phyloP scores from a whole-genome alignment of 2,888 invertebrate species.

The Andrena bicolor region DNA sequence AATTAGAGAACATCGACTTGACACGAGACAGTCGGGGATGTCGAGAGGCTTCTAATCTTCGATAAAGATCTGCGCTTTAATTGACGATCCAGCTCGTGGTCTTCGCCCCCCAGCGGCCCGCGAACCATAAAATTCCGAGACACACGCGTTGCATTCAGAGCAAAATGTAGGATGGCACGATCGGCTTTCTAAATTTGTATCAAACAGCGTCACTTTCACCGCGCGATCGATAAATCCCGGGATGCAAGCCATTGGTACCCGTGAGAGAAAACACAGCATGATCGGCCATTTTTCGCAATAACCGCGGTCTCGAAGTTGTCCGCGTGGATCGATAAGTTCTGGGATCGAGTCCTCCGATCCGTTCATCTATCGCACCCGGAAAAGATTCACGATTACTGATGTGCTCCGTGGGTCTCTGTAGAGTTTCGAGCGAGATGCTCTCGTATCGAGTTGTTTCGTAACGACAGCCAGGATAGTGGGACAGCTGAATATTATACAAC shows the following conservation, averaged over 20 bases:
- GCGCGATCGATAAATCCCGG: conserved; percentile 66
- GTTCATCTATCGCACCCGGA: conserved; percentile 33
- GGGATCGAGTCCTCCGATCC: background rate
- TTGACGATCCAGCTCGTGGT: conserved; percentile 10
- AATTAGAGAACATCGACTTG: conserved; percentile 19
- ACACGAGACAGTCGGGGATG: background rate
- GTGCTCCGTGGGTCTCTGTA: conserved; percentile 9
- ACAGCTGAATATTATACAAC: conserved; percentile 31
- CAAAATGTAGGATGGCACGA: conserved; percentile 59
- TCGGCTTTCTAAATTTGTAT: conserved; percentile 83
- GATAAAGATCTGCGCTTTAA: conserved; percentile 44
- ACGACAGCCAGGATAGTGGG: conserved; percentile 6
- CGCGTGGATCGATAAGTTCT: conserved; percentile 48
- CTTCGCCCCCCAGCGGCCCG: background rate
- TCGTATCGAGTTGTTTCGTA: conserved; percentile 42
- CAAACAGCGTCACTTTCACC: conserved; percentile 81
- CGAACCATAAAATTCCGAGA: conserved; percentile 9
- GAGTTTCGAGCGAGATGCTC: conserved; percentile 14
- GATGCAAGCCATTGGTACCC: conserved; percentile 46
- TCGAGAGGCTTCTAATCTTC: conserved; percentile 1
- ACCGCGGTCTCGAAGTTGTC: conserved; percentile 3
- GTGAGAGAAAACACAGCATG: conserved; percentile 56
- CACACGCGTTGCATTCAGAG: conserved; percentile 54
- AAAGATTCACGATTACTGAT: conserved; percentile 24
- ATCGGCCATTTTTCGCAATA: conserved; percentile 54